phyloP scores from a whole-genome alignment of 2,113 vertebrate species.

The Mormyrus lacerda region DNA sequence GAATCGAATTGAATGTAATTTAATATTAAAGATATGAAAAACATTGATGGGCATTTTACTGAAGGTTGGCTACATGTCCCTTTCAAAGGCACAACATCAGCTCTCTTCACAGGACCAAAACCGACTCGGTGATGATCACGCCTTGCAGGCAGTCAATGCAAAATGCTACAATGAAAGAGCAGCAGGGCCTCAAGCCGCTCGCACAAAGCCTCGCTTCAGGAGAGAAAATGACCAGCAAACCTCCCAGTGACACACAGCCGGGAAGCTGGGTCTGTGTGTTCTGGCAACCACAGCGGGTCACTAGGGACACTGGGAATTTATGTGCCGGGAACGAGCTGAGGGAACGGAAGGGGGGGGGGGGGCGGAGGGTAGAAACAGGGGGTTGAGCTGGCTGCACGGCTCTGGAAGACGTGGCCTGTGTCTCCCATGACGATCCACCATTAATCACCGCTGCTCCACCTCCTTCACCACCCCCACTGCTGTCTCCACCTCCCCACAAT shows the following conservation, averaged over 20 bases:
- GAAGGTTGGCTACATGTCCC: not conserved
- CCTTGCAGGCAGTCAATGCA: not conserved
- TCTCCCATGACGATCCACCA: not conserved
- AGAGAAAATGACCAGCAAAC: conserved; percentile 32
- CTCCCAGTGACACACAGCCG: conserved; percentile 33
- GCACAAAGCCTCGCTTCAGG: conserved; percentile 17
- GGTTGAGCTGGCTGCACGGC: not conserved
- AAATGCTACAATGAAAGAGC: conserved; percentile 16
- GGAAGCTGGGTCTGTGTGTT: conserved; percentile 22
- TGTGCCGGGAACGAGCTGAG: conserved; percentile 21
- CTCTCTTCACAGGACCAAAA: not conserved
- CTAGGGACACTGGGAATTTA: conserved; percentile 33
- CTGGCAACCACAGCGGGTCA: conserved; percentile 25
- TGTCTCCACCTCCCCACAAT: too few relatives aligned
- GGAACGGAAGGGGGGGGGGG: conserved; percentile 14
- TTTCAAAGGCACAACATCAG: not conserved
- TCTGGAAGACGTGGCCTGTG: not conserved
- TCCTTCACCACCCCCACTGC: not conserved
- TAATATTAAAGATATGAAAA: not conserved
- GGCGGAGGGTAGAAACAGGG: not conserved
- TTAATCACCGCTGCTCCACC: not conserved
- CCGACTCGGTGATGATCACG: not conserved
- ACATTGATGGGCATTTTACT: not conserved
- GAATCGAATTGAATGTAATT: not conserved
- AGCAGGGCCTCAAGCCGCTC: conserved; percentile 7